Conservation (phyloP, 2,888 invertebrate species). For the Agriotes lineatus region DNA sequence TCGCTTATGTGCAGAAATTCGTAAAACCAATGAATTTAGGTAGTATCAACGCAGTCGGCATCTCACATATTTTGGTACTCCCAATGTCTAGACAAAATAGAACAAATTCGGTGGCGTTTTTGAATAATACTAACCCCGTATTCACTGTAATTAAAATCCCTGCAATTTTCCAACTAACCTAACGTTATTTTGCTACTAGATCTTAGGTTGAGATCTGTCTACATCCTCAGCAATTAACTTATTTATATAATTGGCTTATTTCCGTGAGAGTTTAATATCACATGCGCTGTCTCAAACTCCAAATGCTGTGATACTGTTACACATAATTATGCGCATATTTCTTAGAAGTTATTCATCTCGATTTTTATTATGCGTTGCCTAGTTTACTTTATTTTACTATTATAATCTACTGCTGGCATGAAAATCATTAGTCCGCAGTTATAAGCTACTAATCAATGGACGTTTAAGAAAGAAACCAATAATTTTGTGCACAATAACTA, state of each 20-base stretch:
- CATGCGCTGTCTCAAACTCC: not conserved
- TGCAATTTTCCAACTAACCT: slow-evolving; percentile 13
- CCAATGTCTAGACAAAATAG: no score
- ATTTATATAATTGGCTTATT: slow-evolving; percentile 31
- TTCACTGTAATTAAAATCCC: slow-evolving; percentile 15
- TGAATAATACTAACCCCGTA: no score
- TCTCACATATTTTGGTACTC: no score
- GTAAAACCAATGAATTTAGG: no score
- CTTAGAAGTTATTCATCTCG: not conserved
- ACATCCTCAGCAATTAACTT: slow-evolving; percentile 23
- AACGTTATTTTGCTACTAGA: slow-evolving; percentile 24
- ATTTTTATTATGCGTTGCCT: not conserved
- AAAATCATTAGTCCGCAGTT: no score
- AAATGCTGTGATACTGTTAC: slow-evolving; percentile 5
- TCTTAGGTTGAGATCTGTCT: slow-evolving; percentile 17
- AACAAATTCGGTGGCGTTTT: no score
- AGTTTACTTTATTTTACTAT: not conserved
- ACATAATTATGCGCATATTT: slow-evolving; percentile 16
- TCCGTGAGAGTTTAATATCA: slow-evolving; percentile 29
- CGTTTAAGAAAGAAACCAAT: no score
- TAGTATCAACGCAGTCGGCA: no score
- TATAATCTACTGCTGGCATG: no score
- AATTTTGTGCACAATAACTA: no score
- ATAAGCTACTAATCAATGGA: no score
- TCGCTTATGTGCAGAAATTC: no score